These are phyloP conservation scores for Scaptomyza reducta DNA, from an alignment of 2,888 invertebrate genomes.

Conservation along the genomic window DNA sequence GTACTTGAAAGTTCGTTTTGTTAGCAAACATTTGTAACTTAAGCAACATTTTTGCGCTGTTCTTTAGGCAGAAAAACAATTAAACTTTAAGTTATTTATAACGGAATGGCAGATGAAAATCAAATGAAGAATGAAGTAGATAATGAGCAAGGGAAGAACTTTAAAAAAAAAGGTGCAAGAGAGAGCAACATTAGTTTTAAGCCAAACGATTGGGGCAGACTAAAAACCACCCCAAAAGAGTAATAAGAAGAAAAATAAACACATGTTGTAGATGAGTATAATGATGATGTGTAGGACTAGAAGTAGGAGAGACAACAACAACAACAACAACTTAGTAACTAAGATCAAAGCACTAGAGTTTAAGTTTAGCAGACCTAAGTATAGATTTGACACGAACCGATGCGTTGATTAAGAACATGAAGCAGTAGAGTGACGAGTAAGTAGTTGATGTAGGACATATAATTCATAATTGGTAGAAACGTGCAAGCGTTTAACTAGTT, in stretches of 20 bases:
- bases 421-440: constrained; percentile 14
- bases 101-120: constrained; percentile 3
- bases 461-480: constrained; percentile 64
- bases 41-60: constrained; percentile 52
- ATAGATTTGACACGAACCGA: constrained; percentile 39
- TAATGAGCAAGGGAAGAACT: constrained; percentile 30
- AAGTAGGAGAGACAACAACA: constrained; percentile 43
- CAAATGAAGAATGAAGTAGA: constrained; percentile 6
- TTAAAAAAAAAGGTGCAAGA: constrained; percentile 30
- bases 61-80: constrained; percentile 49
- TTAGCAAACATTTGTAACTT: too few species aligned
- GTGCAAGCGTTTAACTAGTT: constrained; percentile 30
- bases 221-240: constrained; percentile 14
- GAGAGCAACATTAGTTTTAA: constrained; percentile 43
- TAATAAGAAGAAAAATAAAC: constrained; percentile 17
- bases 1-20: constrained; percentile 21
- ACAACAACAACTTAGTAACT: constrained; percentile 50
- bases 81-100: constrained; percentile 60
- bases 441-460: constrained; percentile 52
- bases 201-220: constrained; percentile 30
- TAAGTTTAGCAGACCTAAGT: constrained; percentile 68
- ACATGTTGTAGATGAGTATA: constrained; percentile 37
- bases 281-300: constrained; percentile 33
- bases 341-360: constrained; percentile 70
- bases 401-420: constrained; percentile 39